These are phyloP conservation scores for Molorchus minor DNA, from an alignment of 2,888 invertebrate species.

Conservation along the genomic window DNA sequence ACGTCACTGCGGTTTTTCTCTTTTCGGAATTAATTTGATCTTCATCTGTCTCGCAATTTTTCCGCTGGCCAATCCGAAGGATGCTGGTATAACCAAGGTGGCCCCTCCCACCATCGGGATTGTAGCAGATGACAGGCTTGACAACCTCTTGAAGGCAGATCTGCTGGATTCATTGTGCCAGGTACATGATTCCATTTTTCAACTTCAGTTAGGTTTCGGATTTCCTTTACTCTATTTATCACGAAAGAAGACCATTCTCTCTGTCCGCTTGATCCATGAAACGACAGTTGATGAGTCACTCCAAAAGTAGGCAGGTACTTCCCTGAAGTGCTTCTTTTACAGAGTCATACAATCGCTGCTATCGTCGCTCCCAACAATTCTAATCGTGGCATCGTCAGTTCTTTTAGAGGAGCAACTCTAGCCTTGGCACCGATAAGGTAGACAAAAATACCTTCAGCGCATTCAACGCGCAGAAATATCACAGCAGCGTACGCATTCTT, in stretches of 20 bases:
- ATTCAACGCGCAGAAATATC: conserved; percentile 3
- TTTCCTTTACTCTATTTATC: conserved; percentile 48
- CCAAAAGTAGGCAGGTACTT: conserved; percentile 37
- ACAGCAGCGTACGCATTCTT: not conserved
- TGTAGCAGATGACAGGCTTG: conserved; percentile 40
- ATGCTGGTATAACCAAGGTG: conserved; percentile 43
- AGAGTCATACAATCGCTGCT: conserved; percentile 17
- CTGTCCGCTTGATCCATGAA: conserved; percentile 45
- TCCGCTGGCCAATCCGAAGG: conserved; percentile 22
- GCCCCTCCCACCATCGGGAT: conserved; percentile 53
- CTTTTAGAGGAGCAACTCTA: conserved; percentile 15
- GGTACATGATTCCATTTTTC: conserved; percentile 49
- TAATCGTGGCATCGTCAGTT: conserved; percentile 26
- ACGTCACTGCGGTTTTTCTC: not conserved
- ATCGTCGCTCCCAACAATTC: conserved; percentile 30
- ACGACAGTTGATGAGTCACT: conserved; percentile 47
- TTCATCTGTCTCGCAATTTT: not conserved
- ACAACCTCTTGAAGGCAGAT: conserved; percentile 51
- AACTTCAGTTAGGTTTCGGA: conserved; percentile 37
- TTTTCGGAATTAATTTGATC: not conserved
- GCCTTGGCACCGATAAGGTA: conserved; percentile 23
- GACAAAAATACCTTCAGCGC: conserved; percentile 5
- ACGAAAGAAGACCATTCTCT: conserved; percentile 47
- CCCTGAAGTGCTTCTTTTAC: conserved; percentile 15
- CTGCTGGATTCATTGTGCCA: conserved; percentile 50